phyloP scores from a whole-genome alignment of 1,140 invertebrate genomes.

The Lasioglossum baleicum region DNA sequence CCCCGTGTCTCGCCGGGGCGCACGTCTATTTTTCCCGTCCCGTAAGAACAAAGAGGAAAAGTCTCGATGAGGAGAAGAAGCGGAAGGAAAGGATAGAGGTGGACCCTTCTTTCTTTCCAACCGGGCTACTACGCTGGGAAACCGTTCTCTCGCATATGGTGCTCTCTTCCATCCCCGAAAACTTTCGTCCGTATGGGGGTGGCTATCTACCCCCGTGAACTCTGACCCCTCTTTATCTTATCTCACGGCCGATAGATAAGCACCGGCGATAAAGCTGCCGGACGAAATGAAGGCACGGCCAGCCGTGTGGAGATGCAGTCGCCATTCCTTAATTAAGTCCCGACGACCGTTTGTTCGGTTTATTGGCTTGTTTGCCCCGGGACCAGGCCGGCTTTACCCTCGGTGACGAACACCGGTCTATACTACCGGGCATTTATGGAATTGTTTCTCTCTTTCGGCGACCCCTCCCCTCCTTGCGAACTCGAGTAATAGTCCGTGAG shows the following conservation, averaged over 20 bases:
- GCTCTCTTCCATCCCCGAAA: slow-evolving; percentile 44
- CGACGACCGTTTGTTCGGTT: slow-evolving; percentile 62
- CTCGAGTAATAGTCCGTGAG: not conserved
- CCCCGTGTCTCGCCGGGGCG: too few relatives aligned
- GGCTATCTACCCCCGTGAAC: slow-evolving; percentile 61
- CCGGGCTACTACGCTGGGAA: slow-evolving; percentile 4
- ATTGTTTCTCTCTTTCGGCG: slow-evolving; percentile 3
- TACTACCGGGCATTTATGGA: slow-evolving; percentile 29
- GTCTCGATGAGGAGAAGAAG: slow-evolving; percentile 31
- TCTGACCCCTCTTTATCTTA: slow-evolving; percentile 73
- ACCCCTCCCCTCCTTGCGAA: too few relatives aligned
- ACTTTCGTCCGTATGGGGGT: slow-evolving; percentile 66
- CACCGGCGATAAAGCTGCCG: slow-evolving; percentile 55
- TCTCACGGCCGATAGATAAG: slow-evolving; percentile 73
- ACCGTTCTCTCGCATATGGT: slow-evolving; percentile 40
- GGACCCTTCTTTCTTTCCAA: not conserved
- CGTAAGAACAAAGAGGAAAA: slow-evolving; percentile 33
- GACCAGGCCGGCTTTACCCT: slow-evolving; percentile 9
- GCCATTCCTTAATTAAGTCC: slow-evolving; percentile 78
- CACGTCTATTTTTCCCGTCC: slow-evolving; percentile 42
- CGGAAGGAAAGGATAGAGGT: slow-evolving; percentile 31
- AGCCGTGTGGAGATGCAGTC: slow-evolving; percentile 61
- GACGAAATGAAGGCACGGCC: slow-evolving; percentile 70
- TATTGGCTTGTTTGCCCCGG: slow-evolving; percentile 66
- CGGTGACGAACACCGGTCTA: slow-evolving; percentile 26